These are phyloP conservation scores for Nothoprocta perdicaria DNA, from an alignment of 2,113 vertebrate species.

Conservation along the genomic window DNA sequence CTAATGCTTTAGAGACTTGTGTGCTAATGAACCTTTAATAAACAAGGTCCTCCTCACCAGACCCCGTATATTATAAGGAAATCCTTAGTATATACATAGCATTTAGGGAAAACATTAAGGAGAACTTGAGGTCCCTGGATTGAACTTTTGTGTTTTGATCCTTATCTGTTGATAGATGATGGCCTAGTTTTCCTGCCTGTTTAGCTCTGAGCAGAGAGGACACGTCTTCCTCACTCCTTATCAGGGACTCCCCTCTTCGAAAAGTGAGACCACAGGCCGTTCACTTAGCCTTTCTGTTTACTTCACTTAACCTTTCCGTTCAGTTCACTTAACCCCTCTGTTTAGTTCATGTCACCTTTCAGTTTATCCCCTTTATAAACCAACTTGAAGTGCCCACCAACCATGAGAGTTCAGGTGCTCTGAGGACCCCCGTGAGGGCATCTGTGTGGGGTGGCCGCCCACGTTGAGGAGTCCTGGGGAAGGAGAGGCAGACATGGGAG, in stretches of 20 bases:
- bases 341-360: too few species aligned
- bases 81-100: background rate
- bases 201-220: background rate
- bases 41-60: background rate
- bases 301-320: too few species aligned
- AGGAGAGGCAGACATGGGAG: accelerated
- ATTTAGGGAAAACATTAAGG: background rate
- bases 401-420: background rate
- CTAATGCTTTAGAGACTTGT: background rate
- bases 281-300: constrained; percentile 36
- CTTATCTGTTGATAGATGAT: background rate
- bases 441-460: accelerated
- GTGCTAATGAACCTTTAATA: background rate
- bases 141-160: background rate
- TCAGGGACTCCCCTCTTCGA: background rate
- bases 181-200: background rate
- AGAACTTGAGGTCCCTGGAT: background rate
- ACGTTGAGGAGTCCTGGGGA: accelerated
- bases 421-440: background rate
- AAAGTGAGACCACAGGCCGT: background rate
- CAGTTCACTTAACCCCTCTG: too few species aligned
- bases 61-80: background rate
- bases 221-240: background rate
- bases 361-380: constrained; percentile 34
- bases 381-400: background rate